phyloP scores from a whole-genome alignment of 2,888 invertebrate species.

The Cataglyphis cursor region DNA sequence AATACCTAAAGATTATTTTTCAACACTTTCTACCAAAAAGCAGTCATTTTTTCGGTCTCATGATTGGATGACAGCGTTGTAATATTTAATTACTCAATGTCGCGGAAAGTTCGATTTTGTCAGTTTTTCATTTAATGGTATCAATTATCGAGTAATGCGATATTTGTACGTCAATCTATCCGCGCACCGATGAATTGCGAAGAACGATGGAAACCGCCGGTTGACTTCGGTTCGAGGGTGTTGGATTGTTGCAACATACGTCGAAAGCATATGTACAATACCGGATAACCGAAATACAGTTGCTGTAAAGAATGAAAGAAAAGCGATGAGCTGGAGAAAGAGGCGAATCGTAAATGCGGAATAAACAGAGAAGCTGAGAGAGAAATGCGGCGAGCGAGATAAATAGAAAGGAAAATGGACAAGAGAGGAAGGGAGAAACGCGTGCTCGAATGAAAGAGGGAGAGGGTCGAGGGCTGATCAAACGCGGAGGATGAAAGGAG shows the following conservation, averaged over 20 bases:
- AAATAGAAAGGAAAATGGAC: slow-evolving; percentile 51
- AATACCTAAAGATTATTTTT: too few species aligned
- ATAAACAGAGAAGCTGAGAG: slow-evolving; percentile 53
- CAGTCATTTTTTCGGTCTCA: too few species aligned
- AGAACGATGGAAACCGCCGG: slow-evolving; percentile 8
- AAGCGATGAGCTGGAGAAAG: slow-evolving; percentile 27
- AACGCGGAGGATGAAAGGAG: slow-evolving; percentile 18
- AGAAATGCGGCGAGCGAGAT: slow-evolving; percentile 60
- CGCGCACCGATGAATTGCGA: not conserved
- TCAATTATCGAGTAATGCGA: slow-evolving; percentile 28
- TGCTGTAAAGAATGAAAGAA: not conserved
- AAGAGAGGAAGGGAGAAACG: slow-evolving; percentile 29
- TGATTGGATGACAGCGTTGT: too few species aligned
- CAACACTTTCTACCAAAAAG: too few species aligned
- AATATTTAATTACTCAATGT: not conserved
- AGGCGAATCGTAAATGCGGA: slow-evolving; percentile 21
- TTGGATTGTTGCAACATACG: slow-evolving; percentile 46
- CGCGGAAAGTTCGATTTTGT: not conserved
- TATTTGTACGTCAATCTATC: not conserved
- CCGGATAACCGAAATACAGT: slow-evolving; percentile 61
- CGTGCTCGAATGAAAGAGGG: slow-evolving; percentile 5
- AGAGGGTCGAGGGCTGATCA: slow-evolving; percentile 42
- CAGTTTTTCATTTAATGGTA: not conserved
- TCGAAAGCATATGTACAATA: slow-evolving; percentile 66
- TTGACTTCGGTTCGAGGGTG: not conserved